Conservation (phyloP, 2,888 invertebrate genomes). For the Acanthosepion esculentum region DNA sequence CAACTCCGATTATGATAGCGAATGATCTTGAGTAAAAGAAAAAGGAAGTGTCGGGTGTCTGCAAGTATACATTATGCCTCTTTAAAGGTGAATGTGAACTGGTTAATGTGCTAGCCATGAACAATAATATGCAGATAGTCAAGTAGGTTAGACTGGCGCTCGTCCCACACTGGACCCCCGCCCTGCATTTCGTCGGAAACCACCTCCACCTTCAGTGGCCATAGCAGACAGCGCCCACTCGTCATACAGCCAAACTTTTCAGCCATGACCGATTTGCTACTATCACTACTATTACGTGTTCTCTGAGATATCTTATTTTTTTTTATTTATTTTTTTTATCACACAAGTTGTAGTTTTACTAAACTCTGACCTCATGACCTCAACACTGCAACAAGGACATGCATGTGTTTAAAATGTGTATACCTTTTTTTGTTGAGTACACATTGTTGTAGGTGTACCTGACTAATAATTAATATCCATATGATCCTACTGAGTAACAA, state of each 20-base stretch:
- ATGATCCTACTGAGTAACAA: no score
- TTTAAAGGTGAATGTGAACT: not conserved
- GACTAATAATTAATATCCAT: no score
- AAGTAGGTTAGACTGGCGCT: constrained; percentile 9
- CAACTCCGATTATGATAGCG: not conserved
- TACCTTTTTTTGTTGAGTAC: no score
- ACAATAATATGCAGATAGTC: not conserved
- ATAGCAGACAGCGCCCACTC: not conserved
- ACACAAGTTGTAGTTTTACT: not conserved
- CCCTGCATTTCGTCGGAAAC: not conserved
- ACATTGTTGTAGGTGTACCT: no score
- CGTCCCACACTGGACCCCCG: not conserved
- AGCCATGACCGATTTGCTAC: not conserved
- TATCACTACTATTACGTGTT: not conserved
- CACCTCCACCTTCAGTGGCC: not conserved
- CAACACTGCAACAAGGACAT: not conserved
- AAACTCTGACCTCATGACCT: not conserved
- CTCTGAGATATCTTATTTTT: no score
- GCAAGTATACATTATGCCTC: not conserved
- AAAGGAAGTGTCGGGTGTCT: not conserved
- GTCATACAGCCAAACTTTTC: not conserved
- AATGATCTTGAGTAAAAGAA: not conserved
- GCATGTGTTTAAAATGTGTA: not conserved
- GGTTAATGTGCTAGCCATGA: not conserved
- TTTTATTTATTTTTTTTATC: not conserved